Evolutionary conservation across 2,113 vertebrate species (phyloP), one percentile per base, ranked within the genome.

Genomic region (Eublepharis macularius): DNA sequence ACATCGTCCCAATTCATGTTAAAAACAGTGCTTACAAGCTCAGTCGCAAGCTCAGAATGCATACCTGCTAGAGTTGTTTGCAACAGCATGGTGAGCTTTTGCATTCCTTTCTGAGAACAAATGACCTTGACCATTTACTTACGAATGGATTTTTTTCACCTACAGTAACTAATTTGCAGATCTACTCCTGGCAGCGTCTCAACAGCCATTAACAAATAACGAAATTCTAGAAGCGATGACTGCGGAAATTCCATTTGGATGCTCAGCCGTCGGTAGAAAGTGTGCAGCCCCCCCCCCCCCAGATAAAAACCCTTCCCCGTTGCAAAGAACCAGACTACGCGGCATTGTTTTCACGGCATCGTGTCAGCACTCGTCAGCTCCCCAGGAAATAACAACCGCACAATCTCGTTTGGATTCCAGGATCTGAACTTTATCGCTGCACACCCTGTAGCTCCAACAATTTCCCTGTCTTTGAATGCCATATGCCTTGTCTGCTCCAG

Each of bases 91-190:
- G 10, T 47, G 36, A 51, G 78, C 85, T 21, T 73, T 84, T 85
- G 75, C 90, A 86, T 51, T 85, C 87, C 89, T 92, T 90, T 86
- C 77, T 91, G 81, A 77, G 83, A 86, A n/a, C 84, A 86, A 92
- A 88, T 92, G 75, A 77, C 41, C 91, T 73, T 51, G 51, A 80
- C 26, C 47, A 13, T 1, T n/a, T 85, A 83, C 26, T 68, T 83
- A 68, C 82, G 78, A 89, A 89, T 87, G 68, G 1, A 91, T 87
- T 75, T 60, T 90, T 87, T 47, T 54, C 82, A 26, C 82, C 87
- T 83, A 88, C 82, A 91, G 89, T 93, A 90, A 92, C 88, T 90
- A 88, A 94, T 93, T 91, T 92, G 91, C 74, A 82, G 90, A 91
- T 82, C 68, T 39, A 2, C 41, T 91, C 17, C 91, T 92, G 91